Base-by-base conservation (phyloP, 2,888 invertebrate genomes). In the Macropis europaea region DNA sequence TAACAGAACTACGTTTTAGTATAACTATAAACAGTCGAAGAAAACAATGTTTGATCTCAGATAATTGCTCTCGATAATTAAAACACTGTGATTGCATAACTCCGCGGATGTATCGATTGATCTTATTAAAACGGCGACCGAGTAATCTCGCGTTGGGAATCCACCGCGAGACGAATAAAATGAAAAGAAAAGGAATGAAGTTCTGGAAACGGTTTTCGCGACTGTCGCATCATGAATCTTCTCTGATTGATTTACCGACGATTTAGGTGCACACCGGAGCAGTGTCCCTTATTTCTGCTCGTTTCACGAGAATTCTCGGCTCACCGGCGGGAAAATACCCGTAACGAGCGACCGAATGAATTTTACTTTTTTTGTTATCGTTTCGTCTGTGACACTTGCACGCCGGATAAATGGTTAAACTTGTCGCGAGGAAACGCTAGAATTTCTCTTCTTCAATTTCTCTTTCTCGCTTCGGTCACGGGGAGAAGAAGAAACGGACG, bases 71-170 rank as follows among this genome's bases (percentile, higher is more conserved):
- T n/a, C n/a, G n/a, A n/a, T 34, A 24, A 54, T 36, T 54, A 34
- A 42, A 40, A 67, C 52, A 61, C 45, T 13, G 45, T 7, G 24
- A 30, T 73, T 73, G 67, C 71, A 57, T 67, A 71, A 73, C 71
- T 57, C 52, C 13, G 24, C 11, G n/a, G 34, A 22, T 40, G n/a
- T 40, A 68, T 56, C 56, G 64, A 68, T 48, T 11, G 56, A 48
- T 68, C 42, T 64, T 28, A 6, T 34, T 56, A 26, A 24, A 40
- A 3, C 15, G 7, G 22, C 28, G 19, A 9, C 22, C 38, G 40
- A 15, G 9, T n/a, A 24, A 26, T 38, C 60, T 63, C 45, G 5
- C 13, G 28, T 24, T 19, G 45, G 45, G 45, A 36, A 43, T 43
- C 28, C 32, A 36, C 15, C n/a, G n/a, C n/a, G n/a, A n/a, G 2